Base-by-base conservation (phyloP, 1,140 invertebrate species). In the Drosophila nebulosa region DNA sequence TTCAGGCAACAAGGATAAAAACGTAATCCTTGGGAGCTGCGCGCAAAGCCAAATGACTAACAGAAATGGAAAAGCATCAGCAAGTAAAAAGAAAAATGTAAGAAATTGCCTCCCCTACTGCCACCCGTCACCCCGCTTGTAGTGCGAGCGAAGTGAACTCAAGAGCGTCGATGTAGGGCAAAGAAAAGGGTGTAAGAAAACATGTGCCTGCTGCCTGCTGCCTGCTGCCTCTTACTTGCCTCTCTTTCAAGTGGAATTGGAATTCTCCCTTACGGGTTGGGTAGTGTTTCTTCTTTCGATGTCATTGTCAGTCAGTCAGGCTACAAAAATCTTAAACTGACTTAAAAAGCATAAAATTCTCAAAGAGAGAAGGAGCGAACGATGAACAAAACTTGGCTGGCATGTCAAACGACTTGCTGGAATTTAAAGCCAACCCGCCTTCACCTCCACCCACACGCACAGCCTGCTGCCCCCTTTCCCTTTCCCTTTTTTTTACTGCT, bases 251-350 rank as follows among this genome's bases (percentile, higher is more conserved):
- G 51, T 53, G 51, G 39, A 46, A 46, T 21, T 46, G 39, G 39
- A 21, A 46, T 7, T 46, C 30, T 9, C 10, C 12, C 30, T 12
- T 32, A 4, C 32, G 52, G 52, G 14, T 32, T 46, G 39, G 39
- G 39, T 46, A 21, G 18, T 46, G 39, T 52, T 64, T 57, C 55
- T 53, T 39, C 55, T 53, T 39, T 55, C 57, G 66, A 63, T 78
- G 77, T 85, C 77, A 79, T 69, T 86, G 68, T 63, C 80, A 81
- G 83, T 80, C 77, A 75, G 74, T 70, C 70, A 79, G 60, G 57
- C 79, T 83, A 74, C 74, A 78, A 75, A 80, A 86, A 88, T 86
- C 84, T 89, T 89, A 79, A 89, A 89, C 79, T 74, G 84, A 83
- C 84, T 88, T 79, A 77, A 89, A 88, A 88, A 83, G 72, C 83